Evolutionary conservation across 1,140 invertebrate species (phyloP).

Genomic region (Bombus consobrinus): DNA sequence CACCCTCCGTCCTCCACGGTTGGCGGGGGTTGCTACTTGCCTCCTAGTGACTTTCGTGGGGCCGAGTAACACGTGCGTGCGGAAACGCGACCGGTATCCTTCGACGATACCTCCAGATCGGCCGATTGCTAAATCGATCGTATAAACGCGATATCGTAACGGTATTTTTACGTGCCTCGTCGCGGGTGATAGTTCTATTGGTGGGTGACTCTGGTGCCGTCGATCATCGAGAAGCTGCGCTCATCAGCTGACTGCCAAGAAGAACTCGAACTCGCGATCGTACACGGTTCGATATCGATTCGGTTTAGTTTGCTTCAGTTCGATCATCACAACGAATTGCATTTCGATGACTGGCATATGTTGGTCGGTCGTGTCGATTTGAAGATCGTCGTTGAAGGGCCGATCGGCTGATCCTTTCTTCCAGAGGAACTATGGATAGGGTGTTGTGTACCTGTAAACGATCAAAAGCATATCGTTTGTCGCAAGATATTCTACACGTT

Average conservation of each 20-base stretch:
- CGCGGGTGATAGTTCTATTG: not conserved
- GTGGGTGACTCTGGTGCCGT: not conserved
- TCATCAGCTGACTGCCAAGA: not conserved
- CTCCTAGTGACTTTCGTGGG: slow-evolving; percentile 76
- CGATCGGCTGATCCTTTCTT: slow-evolving; percentile 1
- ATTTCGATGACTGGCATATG: not conserved
- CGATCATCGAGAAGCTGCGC: not conserved
- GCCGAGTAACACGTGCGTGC: slow-evolving; percentile 78
- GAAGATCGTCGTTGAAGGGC: not conserved
- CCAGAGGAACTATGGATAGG: not conserved
- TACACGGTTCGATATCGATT: not conserved
- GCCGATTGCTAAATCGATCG: not conserved
- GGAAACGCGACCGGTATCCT: slow-evolving; percentile 26
- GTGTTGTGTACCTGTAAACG: slow-evolving; percentile 4
- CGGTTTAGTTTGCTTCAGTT: not conserved
- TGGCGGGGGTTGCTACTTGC: slow-evolving; percentile 56
- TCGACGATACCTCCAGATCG: not conserved
- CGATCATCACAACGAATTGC: not conserved
- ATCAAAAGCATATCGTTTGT: not conserved
- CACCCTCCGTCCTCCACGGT: slow-evolving; percentile 49
- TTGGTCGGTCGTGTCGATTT: not conserved
- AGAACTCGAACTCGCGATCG: slow-evolving; percentile 15
- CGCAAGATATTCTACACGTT: not conserved
- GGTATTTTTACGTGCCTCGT: not conserved
- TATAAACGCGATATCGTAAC: not conserved